Evolutionary conservation across 92 coral and sea anemone species (phyloP).

Genomic region (Anthopleura xanthogrammica): DNA sequence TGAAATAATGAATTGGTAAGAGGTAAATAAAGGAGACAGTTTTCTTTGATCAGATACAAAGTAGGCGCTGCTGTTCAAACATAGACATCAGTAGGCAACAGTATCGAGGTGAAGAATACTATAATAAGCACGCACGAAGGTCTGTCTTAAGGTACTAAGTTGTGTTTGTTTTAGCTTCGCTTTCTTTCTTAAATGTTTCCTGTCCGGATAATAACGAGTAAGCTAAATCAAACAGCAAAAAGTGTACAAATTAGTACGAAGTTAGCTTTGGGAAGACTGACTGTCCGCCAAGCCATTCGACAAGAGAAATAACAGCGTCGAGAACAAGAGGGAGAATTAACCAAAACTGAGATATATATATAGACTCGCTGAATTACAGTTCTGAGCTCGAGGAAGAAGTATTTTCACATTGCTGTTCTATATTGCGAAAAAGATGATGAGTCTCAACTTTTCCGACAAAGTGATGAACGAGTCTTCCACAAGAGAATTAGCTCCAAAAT

Average conservation of each 20-base stretch:
- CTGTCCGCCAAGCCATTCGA: neutral
- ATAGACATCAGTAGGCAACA: neutral
- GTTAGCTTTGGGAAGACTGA: neutral
- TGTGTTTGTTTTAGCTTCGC: conserved; percentile 2
- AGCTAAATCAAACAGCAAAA: neutral
- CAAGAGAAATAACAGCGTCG: too few relatives aligned
- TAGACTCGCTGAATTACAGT: too few relatives aligned
- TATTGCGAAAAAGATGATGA: neutral
- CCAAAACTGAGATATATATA: too few relatives aligned
- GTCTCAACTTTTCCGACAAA: neutral
- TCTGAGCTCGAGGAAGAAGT: too few relatives aligned
- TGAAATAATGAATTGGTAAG: neutral
- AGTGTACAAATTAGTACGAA: neutral
- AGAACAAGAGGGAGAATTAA: too few relatives aligned
- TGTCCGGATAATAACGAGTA: neutral
- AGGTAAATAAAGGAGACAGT: neutral
- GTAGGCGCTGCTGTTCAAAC: neutral
- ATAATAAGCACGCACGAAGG: neutral
- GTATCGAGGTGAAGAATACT: neutral
- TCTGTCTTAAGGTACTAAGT: neutral
- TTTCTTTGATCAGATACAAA: conserved; percentile 7
- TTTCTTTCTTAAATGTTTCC: conserved; percentile 10
- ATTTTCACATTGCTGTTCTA: too few relatives aligned
- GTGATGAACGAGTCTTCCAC: neutral
- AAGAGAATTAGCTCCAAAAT: neutral